phyloP scores from a whole-genome alignment of 2,113 vertebrate genomes.

The Eupsittula cactorum region DNA sequence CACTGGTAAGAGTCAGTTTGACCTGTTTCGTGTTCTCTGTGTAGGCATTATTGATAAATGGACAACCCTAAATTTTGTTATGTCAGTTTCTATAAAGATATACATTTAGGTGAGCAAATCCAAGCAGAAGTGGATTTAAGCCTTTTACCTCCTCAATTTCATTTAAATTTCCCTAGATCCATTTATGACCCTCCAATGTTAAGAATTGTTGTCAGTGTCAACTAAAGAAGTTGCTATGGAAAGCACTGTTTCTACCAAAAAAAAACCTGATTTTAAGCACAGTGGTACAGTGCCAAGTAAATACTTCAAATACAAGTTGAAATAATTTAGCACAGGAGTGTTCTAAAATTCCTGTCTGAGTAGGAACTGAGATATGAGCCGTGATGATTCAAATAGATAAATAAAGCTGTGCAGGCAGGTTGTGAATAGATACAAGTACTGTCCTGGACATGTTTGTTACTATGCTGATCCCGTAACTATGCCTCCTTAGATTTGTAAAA shows the following conservation, averaged over 20 bases:
- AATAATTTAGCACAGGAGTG: neutral
- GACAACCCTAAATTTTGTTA: neutral
- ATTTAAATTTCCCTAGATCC: neutral
- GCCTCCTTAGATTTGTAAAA: neutral
- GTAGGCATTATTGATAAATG: neutral
- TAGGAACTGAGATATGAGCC: neutral
- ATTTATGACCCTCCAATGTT: accelerated
- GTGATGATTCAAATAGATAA: neutral
- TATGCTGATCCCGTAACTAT: neutral
- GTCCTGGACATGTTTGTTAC: neutral
- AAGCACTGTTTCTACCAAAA: neutral
- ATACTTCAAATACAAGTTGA: neutral
- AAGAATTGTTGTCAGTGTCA: neutral
- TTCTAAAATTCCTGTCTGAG: neutral
- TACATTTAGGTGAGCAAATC: neutral
- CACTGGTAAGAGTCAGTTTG: neutral
- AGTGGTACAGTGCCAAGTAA: neutral
- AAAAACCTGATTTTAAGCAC: accelerated
- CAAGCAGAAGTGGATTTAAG: neutral
- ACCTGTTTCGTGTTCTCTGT: neutral
- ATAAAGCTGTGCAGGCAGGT: neutral
- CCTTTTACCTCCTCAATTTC: neutral
- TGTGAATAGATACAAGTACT: neutral
- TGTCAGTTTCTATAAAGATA: neutral
- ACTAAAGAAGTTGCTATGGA: neutral